A percentile compares a stretch with the other conserved stretches of the same genome.
Conservation (phyloP, 2,888 invertebrate species). For the Anorthoa munda region DNA sequence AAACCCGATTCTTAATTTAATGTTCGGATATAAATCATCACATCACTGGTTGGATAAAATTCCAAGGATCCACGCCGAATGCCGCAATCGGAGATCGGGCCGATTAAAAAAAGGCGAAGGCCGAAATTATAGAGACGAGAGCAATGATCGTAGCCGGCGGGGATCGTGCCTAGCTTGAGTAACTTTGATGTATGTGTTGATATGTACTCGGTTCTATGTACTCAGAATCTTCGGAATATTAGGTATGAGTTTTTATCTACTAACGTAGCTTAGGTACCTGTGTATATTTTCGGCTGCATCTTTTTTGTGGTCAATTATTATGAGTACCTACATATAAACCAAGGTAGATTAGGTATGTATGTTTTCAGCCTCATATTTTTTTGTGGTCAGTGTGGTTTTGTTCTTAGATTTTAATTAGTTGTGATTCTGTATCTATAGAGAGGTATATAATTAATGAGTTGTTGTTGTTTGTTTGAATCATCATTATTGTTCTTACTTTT, state of each 20-base stretch:
- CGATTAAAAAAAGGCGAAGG: slow-evolving; percentile 78
- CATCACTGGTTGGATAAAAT: slow-evolving; percentile 73
- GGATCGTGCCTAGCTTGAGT: slow-evolving; percentile 66
- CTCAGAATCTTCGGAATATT: slow-evolving; percentile 37
- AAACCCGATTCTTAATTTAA: slow-evolving; percentile 71
- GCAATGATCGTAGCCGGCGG: slow-evolving; percentile 76
- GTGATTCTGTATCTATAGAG: background rate
- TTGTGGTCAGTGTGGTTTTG: background rate
- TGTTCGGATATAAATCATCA: slow-evolving; percentile 75
- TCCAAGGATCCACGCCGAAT: slow-evolving; percentile 74
- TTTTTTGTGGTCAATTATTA: background rate
- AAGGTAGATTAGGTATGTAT: background rate
- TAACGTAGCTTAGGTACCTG: background rate
- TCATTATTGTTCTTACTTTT: background rate
- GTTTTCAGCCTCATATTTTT: background rate
- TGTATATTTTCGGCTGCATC: background rate
- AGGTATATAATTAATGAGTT: background rate
- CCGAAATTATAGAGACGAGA: slow-evolving; percentile 75
- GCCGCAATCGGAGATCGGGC: slow-evolving; percentile 78
- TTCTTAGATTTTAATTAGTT: background rate
- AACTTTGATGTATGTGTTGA: slow-evolving; percentile 60
- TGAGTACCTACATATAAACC: background rate
- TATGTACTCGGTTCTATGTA: slow-evolving; percentile 38
- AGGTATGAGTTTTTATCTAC: background rate
- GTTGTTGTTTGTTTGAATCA: background rate